Evolutionary conservation across 2,797 vertebrate species (phyloP), one percentile per base, ranked within the genome.

Genomic region (Myioborus melanocephalus): DNA sequence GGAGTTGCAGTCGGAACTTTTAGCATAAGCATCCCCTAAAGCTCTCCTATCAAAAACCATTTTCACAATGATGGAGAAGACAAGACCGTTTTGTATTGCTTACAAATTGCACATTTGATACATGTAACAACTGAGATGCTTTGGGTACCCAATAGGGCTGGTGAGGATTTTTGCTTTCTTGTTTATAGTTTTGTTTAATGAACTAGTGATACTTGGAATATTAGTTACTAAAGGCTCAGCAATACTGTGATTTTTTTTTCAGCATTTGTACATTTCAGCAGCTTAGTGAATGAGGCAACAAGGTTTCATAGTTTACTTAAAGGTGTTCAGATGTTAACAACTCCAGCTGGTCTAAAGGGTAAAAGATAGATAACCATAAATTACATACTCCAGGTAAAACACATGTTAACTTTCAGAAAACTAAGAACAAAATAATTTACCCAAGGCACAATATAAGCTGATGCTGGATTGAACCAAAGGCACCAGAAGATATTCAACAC

Each of bases 371-470:
- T 70, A 87, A 69, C 53, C 37, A 63, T 34, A 61, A 84, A 76
- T 4, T 43, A 41, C 50, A 94, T 83, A 84, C 8, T 39, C 35
- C 64, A 75, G 28, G 23, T 72, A 87, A 87, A 83, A n/a, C 14
- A 35, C 46, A 93, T 77, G 81, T 59, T 80, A 84, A 89, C 26
- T 49, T 87, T 81, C 73, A 92, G 60, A 94, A 90, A 95, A 34
- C 32, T 79, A 57, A 93, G 34, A 94, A 88, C 52, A 91, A 87
- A 92, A 76, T 30, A 28, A 30, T 22, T 85, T 53, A 82, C 12
- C 21, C 39, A 52, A 84, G 30, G 73, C n/a, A 87, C 28, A 50
- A 30, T 24, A 46, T 23, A 50, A 60, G 23, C 20, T 43, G n/a
- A 70, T 85, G 27, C 10, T 9, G 2, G 53, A 83, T 26, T 18